Evolutionary conservation across 64 coral and sea anemone species (phyloP).

Genomic region (Actinia equina): DNA sequence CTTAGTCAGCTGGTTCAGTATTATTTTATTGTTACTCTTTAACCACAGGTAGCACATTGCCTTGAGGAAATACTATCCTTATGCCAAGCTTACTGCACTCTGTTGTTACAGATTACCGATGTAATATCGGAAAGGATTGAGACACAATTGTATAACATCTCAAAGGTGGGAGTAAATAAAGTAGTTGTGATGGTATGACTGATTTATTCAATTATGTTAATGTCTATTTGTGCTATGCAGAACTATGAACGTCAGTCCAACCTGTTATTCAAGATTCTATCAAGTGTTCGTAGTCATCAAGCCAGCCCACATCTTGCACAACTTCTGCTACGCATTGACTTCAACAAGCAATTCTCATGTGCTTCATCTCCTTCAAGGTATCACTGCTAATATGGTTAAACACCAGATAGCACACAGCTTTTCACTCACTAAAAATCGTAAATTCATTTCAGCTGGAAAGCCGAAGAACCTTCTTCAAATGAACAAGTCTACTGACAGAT

Average conservation of each 20-base stretch:
- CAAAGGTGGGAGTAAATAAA: slow-evolving; percentile 49
- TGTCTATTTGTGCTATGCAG: slow-evolving; percentile 32
- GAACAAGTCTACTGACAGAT: too few relatives aligned
- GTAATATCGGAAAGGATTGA: slow-evolving; percentile 65
- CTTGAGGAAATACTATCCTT: slow-evolving; percentile 82
- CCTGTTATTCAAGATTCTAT: slow-evolving; percentile 86
- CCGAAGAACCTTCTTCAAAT: too few relatives aligned
- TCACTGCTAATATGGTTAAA: too few relatives aligned
- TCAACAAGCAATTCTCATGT: slow-evolving; percentile 94
- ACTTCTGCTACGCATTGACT: slow-evolving; percentile 89
- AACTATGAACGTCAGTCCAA: slow-evolving; percentile 86
- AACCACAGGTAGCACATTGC: slow-evolving; percentile 81
- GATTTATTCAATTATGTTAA: neutral
- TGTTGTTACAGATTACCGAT: slow-evolving; percentile 59
- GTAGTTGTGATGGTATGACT: neutral
- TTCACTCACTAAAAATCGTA: too few relatives aligned
- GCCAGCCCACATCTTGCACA: slow-evolving; percentile 92
- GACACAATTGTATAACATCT: slow-evolving; percentile 65
- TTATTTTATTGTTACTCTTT: neutral
- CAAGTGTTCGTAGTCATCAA: slow-evolving; percentile 93
- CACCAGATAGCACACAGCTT: too few relatives aligned
- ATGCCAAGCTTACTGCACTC: slow-evolving; percentile 82
- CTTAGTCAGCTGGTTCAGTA: neutral
- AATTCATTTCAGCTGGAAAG: too few relatives aligned
- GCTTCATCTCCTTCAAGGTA: slow-evolving; percentile 9